A percentile compares a stretch with the other conserved stretches of the same genome.
Conservation (phyloP, 23 tunicate species). For the Phallusia fumigata region DNA sequence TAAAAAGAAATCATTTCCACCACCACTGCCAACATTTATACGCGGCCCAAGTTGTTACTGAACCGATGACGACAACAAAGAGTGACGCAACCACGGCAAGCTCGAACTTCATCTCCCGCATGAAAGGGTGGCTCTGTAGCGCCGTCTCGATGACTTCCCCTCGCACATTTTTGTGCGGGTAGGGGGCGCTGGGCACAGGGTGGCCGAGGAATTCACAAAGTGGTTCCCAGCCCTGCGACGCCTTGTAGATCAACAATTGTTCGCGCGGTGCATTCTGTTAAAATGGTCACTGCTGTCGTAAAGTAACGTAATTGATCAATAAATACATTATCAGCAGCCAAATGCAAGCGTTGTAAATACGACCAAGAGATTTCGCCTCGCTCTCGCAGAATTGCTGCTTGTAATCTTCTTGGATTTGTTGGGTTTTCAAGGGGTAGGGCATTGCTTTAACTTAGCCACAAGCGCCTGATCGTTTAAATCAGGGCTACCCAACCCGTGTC, state of each 20-base stretch:
- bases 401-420: too few species aligned
- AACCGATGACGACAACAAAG: not conserved
- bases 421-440: too few species aligned
- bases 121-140: constrained; percentile 21
- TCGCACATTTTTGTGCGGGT: constrained; percentile 35
- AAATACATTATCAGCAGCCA: too few species aligned
- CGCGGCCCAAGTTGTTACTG: not conserved
- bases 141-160: constrained; percentile 27
- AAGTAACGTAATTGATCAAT: too few species aligned
- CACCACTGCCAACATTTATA: not conserved
- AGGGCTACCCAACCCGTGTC: too few species aligned
- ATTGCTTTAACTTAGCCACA: too few species aligned
- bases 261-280: constrained; percentile 40
- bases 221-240: constrained; percentile 53
- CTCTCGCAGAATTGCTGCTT: too few species aligned
- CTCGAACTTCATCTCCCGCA: constrained; percentile 12
- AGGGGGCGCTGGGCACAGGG: constrained; percentile 35
- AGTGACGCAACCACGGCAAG: not conserved
- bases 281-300: not conserved
- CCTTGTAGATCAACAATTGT: constrained; percentile 30
- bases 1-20: too few species aligned
- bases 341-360: too few species aligned
- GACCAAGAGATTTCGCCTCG: too few species aligned
- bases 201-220: constrained; percentile 41
- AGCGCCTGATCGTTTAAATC: too few species aligned